phyloP scores from a whole-genome alignment of 2,888 invertebrate genomes.

The Pollenia griseotomentosa region DNA sequence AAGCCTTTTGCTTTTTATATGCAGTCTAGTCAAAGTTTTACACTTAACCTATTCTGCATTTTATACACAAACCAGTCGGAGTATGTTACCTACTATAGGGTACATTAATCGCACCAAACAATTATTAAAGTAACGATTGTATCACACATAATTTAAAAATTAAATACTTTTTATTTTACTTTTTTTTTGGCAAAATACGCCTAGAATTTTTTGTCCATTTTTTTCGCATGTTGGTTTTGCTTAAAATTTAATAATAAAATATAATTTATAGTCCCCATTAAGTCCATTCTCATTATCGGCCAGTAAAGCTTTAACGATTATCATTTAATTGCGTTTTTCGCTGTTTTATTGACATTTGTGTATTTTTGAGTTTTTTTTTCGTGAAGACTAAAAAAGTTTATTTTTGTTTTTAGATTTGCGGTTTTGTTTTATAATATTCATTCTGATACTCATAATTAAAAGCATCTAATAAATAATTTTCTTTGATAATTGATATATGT shows the following conservation, averaged over 20 bases:
- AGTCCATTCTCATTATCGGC: slow-evolving; percentile 52
- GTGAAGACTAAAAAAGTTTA: background rate
- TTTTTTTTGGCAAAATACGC: slow-evolving; percentile 62
- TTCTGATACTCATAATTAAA: slow-evolving; percentile 47
- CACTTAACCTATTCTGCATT: too few species aligned
- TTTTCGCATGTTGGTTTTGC: slow-evolving; percentile 3
- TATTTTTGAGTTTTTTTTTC: slow-evolving; percentile 3
- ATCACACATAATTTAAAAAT: background rate
- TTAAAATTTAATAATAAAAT: background rate
- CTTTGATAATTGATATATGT: slow-evolving; percentile 67
- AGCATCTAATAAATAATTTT: slow-evolving; percentile 55
- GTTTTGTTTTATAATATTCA: slow-evolving; percentile 36
- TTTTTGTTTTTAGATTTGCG: slow-evolving; percentile 41
- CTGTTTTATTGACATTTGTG: slow-evolving; percentile 14
- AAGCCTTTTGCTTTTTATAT: too few species aligned
- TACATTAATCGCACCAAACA: slow-evolving; percentile 9
- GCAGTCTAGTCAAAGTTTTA: too few species aligned
- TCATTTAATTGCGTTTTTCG: slow-evolving; percentile 51
- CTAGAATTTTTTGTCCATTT: slow-evolving; percentile 43
- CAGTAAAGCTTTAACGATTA: slow-evolving; percentile 40
- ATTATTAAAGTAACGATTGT: slow-evolving; percentile 11
- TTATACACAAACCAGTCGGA: too few species aligned
- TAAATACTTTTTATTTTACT: background rate
- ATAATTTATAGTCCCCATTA: slow-evolving; percentile 42
- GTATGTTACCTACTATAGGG: background rate